phyloP scores from a whole-genome alignment of 2,113 vertebrate genomes.

The Gymnobelideus leadbeateri region DNA sequence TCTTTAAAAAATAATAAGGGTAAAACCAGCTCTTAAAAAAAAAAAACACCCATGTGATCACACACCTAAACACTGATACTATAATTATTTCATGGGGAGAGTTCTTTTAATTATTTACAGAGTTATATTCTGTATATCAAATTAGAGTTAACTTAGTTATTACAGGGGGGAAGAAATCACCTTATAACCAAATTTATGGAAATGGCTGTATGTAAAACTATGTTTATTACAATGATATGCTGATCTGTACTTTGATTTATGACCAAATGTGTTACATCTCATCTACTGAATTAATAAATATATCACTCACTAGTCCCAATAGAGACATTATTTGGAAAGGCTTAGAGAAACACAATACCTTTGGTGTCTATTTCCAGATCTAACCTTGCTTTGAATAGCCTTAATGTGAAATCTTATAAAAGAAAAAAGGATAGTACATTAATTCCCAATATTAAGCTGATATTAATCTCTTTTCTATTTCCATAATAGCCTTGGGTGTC shows the following conservation, averaged over 20 bases:
- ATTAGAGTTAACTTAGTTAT: slow-evolving; percentile 23
- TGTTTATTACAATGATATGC: slow-evolving; percentile 34
- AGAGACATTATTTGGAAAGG: slow-evolving; percentile 1
- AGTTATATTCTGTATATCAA: slow-evolving; percentile 2
- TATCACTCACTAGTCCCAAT: slow-evolving; percentile 10
- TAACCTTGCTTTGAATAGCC: slow-evolving; percentile 48
- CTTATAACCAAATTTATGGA: slow-evolving; percentile 50
- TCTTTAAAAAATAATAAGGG: slow-evolving; percentile 73
- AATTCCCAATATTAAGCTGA: slow-evolving; percentile 44
- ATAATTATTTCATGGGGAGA: slow-evolving; percentile 44
- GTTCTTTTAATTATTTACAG: slow-evolving; percentile 43
- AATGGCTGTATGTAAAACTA: slow-evolving; percentile 26
- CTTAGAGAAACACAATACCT: slow-evolving; percentile 36
- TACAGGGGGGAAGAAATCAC: slow-evolving; percentile 50
- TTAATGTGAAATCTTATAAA: slow-evolving; percentile 9
- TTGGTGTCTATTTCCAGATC: background rate
- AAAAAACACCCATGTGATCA: slow-evolving; percentile 51
- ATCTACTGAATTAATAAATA: slow-evolving; percentile 52
- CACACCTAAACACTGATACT: slow-evolving; percentile 55
- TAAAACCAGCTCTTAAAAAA: slow-evolving; percentile 66
- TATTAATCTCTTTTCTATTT: slow-evolving; percentile 36
- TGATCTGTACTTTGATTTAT: slow-evolving; percentile 32
- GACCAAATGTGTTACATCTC: slow-evolving; percentile 44
- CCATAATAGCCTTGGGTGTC: background rate
- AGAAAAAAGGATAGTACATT: background rate